Evolutionary conservation across 2,888 invertebrate species (phyloP), one percentile per base, ranked within the genome.

Genomic region (Dicranocentrus wangi): DNA sequence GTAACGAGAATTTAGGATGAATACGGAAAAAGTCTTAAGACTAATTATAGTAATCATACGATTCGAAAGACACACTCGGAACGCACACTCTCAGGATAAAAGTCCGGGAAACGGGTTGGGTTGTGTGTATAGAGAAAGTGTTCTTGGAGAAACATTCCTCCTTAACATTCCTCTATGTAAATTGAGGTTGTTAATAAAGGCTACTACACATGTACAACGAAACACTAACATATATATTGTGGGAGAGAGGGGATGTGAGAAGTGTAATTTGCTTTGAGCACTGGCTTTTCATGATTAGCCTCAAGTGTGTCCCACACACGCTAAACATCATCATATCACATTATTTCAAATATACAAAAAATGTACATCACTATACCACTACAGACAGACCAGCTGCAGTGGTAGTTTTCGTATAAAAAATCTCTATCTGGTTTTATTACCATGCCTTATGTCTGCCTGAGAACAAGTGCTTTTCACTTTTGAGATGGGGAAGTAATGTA

Each of bases 41-140:
- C 47, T 47, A 47, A 47, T 47, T 47, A 47, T 47, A 47, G 47
- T 47, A 47, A 47, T 47, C 47, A 47, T 47, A 47, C 47, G 47
- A 47, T 47, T 47, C 47, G 47, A 47, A 47, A 47, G 47, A 17
- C n/a, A 47, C 47, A 10, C 47, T n/a, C 47, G 39, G 7, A 39
- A 39, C 5, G 8, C 47, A n/a, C 47, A 47, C 47, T 39, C 39
- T 39, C 39, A 8, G 5, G 39, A 39, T 8, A 13, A 39, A 39
- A 39, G 13, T 39, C 39, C 13, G 13, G 13, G 39, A 13, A 39
- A 13, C 39, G 13, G 13, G 39, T 39, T 13, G 5, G 39, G 39
- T 39, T 39, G n/a, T n/a, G n/a, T n/a, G n/a, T n/a, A n/a, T n/a
- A n/a, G n/a, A n/a, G n/a, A n/a, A n/a, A n/a, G n/a, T n/a, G n/a